Conservation (phyloP, 2,888 invertebrate species). For the Stenchaetothrips biformis region DNA sequence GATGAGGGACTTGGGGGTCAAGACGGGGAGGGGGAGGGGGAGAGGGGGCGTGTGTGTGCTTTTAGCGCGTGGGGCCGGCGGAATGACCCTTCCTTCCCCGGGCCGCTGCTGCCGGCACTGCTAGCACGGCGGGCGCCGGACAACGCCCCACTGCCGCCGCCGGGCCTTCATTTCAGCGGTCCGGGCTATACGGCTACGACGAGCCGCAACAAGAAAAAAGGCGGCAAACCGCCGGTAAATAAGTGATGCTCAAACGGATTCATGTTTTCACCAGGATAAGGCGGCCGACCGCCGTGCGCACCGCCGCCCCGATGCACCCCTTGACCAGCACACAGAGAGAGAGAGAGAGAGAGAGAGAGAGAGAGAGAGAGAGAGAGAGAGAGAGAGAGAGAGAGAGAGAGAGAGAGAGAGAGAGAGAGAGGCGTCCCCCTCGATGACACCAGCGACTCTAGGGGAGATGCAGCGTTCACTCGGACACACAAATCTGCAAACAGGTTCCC, state of each 20-base stretch:
- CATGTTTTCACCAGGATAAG: not conserved
- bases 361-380: constrained; percentile 17
- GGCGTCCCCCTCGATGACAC: not conserved
- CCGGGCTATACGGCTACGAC: too few species aligned
- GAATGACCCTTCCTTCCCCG: not conserved
- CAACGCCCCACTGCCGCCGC: not conserved
- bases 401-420: not conserved
- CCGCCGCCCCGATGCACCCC: too few species aligned
- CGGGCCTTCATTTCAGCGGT: not conserved
- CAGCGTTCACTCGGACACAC: too few species aligned
- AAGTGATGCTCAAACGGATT: not conserved
- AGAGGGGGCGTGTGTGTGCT: not conserved
- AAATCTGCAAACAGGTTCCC: too few species aligned
- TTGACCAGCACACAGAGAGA: not conserved
- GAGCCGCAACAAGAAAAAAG: not conserved
- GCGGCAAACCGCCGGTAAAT: not conserved
- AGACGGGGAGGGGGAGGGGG: not conserved
- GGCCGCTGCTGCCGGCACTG: not conserved
- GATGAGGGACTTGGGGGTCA: too few species aligned
- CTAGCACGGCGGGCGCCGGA: not conserved
- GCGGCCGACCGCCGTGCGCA: too few species aligned
- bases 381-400: constrained; percentile 8
- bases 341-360: constrained; percentile 1
- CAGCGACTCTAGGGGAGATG: too few species aligned
- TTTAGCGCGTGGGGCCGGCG: not conserved